Conservation (phyloP, 2,113 vertebrate species). For the Beaufortia kweichowensis region DNA sequence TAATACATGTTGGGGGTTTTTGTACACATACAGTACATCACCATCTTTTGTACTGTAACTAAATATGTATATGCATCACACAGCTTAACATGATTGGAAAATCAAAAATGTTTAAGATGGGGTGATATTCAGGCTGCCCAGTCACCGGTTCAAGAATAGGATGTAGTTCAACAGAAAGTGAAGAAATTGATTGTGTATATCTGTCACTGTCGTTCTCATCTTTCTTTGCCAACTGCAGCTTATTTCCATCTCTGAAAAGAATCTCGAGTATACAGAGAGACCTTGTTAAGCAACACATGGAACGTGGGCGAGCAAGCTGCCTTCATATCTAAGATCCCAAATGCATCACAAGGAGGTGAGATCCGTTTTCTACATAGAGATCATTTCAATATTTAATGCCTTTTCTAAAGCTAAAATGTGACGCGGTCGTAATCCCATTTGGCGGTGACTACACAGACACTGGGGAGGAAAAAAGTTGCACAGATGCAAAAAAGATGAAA, state of each 20-base stretch:
- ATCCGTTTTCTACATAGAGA: conserved; percentile 40
- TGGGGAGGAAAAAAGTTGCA: neutral
- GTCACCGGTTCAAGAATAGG: neutral
- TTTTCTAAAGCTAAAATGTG: conserved; percentile 32
- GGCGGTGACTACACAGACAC: neutral
- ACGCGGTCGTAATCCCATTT: conserved; percentile 33
- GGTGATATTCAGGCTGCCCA: neutral
- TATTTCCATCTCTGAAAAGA: conserved; percentile 34
- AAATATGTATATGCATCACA: no score
- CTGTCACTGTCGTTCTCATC: conserved; percentile 12
- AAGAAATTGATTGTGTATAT: neutral
- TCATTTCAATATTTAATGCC: conserved; percentile 41
- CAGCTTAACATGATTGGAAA: neutral
- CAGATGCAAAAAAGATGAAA: conserved; percentile 5
- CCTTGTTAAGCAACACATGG: conserved; percentile 55
- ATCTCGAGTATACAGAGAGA: conserved; percentile 39
- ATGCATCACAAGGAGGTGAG: conserved; percentile 48
- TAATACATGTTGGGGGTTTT: no score
- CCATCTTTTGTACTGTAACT: no score
- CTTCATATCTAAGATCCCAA: conserved; percentile 54
- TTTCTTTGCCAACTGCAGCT: conserved; percentile 27
- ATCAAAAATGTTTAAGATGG: neutral
- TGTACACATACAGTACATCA: neutral
- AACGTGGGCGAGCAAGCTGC: conserved; percentile 56
- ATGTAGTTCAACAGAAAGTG: conserved; percentile 5